Evolutionary conservation across 2,113 vertebrate species (phyloP).

Genomic region (Onychostruthus taczanowskii): DNA sequence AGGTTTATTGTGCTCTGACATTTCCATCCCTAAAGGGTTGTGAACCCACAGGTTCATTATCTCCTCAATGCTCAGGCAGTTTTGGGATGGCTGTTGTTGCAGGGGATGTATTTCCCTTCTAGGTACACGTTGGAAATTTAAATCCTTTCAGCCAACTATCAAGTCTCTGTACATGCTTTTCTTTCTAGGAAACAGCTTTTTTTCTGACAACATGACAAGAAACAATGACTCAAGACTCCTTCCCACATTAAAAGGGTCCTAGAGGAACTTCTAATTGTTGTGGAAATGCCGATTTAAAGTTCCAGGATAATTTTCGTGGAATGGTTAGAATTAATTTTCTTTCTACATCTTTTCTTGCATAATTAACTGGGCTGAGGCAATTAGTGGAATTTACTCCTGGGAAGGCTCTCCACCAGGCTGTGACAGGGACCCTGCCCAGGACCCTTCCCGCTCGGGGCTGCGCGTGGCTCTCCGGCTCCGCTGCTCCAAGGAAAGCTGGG

Average conservation of each 20-base stretch:
- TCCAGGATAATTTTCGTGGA: not conserved
- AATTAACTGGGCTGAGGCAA: not conserved
- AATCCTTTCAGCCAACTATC: not conserved
- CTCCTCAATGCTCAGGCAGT: not conserved
- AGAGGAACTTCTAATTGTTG: conserved; percentile 12
- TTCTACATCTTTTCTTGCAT: not conserved
- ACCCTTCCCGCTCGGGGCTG: not conserved
- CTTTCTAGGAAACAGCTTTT: conserved; percentile 18
- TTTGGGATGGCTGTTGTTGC: not conserved
- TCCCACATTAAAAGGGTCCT: conserved; percentile 45
- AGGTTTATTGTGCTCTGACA: not conserved
- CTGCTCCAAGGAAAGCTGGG: not conserved
- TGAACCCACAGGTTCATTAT: not conserved
- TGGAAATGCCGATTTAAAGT: conserved; percentile 1
- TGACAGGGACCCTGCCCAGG: not conserved
- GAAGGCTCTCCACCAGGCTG: not conserved
- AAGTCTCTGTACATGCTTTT: conserved; percentile 8
- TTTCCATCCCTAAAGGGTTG: not conserved
- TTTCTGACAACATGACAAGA: conserved; percentile 1
- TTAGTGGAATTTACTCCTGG: not conserved
- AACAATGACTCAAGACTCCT: conserved; percentile 13
- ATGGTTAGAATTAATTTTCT: not conserved
- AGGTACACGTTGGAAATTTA: not conserved
- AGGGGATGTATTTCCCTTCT: not conserved
- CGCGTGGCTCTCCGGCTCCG: fast-evolving